phyloP scores from a whole-genome alignment of 2,113 vertebrate genomes.

The Ctenodactylus gundi region DNA sequence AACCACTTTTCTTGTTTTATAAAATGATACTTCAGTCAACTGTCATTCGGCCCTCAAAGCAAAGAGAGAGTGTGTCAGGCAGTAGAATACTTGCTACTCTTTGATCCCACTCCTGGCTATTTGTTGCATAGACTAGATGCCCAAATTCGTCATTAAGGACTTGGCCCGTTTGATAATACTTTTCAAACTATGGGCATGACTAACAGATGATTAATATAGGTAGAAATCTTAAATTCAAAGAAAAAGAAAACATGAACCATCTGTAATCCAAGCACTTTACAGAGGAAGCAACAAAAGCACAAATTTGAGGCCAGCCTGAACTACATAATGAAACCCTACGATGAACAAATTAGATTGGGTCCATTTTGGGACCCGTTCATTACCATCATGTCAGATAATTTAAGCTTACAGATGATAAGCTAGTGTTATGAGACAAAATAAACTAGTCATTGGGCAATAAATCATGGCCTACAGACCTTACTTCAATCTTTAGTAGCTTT shows the following conservation, averaged over 20 bases:
- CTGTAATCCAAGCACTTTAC: neutral
- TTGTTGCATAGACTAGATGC: neutral
- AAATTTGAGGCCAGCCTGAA: neutral
- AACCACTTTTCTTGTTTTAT: neutral
- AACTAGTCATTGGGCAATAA: neutral
- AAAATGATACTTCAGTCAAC: neutral
- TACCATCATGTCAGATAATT: neutral
- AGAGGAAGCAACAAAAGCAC: neutral
- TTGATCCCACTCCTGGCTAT: neutral
- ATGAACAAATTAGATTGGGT: neutral
- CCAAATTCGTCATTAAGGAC: neutral
- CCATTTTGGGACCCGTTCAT: too few relatives aligned
- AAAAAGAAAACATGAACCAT: neutral
- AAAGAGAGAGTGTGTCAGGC: neutral
- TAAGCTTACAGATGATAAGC: neutral
- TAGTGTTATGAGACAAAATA: slow-evolving; percentile 6
- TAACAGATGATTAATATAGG: neutral
- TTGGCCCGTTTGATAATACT: neutral
- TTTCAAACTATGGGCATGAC: neutral
- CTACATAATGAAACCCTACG: neutral
- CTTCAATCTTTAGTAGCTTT: neutral
- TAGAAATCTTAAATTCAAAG: neutral
- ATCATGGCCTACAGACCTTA: neutral
- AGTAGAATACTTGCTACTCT: neutral
- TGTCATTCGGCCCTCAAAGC: neutral